phyloP scores from a whole-genome alignment of 2,113 vertebrate genomes.

The Prolemur simus region DNA sequence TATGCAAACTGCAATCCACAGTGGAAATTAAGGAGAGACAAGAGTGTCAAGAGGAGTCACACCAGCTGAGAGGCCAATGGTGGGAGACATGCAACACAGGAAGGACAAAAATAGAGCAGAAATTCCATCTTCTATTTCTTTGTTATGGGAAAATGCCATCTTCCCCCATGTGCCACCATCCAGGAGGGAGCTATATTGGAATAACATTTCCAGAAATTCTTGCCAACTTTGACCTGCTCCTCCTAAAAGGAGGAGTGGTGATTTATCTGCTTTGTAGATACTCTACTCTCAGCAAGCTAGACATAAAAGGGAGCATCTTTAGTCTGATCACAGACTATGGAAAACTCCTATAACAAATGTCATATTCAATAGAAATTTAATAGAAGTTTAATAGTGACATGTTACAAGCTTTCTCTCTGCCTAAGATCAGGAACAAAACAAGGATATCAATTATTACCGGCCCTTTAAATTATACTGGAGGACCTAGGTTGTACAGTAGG shows the following conservation, averaged over 20 bases:
- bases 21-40: neutral
- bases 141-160: neutral
- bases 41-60: neutral
- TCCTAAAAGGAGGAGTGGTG: neutral
- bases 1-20: neutral
- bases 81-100: neutral
- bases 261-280: neutral
- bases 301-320: neutral
- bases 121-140: neutral
- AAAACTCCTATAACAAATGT: slow-evolving; percentile 30
- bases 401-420: neutral
- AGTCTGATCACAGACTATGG: neutral
- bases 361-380: slow-evolving; percentile 21
- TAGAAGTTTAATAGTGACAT: neutral
- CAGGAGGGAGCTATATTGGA: neutral
- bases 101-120: neutral
- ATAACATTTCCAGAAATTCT: neutral
- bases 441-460: neutral
- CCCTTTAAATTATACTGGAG: neutral
- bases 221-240: neutral
- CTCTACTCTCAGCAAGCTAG: neutral
- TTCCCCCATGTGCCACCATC: neutral
- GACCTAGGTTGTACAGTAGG: neutral
- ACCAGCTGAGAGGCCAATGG: neutral
- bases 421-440: neutral